Percentiles rank a stretch among this genome's conserved stretches.
Conservation (phyloP, 64 coral and sea anemone species). For the Montipora efflorescens region DNA sequence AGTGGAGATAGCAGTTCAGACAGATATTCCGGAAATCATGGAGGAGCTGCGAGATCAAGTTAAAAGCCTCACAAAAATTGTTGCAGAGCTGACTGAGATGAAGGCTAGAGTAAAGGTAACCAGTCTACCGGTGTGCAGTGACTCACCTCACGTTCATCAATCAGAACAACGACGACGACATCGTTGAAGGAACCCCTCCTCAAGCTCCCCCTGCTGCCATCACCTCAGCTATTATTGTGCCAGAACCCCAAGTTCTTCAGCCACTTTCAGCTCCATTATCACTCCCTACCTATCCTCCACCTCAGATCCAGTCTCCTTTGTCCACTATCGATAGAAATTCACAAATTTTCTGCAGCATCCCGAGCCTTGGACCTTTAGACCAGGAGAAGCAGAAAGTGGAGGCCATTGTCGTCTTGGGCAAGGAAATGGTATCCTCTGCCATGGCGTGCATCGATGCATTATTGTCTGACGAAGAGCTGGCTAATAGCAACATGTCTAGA, state of each 20-base stretch:
- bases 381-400: not conserved
- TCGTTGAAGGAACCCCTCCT: not conserved
- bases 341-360: not conserved
- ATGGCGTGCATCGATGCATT: no score
- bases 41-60: not conserved
- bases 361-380: not conserved
- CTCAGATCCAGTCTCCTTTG: not conserved
- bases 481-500: no score
- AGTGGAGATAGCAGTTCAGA: not conserved
- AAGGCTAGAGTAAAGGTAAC: not conserved
- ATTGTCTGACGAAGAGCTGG: no score
- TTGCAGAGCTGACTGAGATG: conserved; percentile 5
- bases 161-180: not conserved
- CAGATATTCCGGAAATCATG: not conserved
- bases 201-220: not conserved
- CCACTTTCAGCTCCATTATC: not conserved
- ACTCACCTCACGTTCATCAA: conserved; percentile 2
- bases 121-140: not conserved
- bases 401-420: not conserved
- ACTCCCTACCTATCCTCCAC: not conserved
- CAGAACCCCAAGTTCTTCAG: conserved; percentile 5
- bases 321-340: not conserved
- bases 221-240: conserved; percentile 8
- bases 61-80: not conserved
- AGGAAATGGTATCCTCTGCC: no score